A percentile compares a stretch with the other conserved stretches of the same genome.
These are phyloP conservation scores for Agrochola circellaris DNA, from an alignment of 2,888 invertebrate species.

Conservation along the genomic window DNA sequence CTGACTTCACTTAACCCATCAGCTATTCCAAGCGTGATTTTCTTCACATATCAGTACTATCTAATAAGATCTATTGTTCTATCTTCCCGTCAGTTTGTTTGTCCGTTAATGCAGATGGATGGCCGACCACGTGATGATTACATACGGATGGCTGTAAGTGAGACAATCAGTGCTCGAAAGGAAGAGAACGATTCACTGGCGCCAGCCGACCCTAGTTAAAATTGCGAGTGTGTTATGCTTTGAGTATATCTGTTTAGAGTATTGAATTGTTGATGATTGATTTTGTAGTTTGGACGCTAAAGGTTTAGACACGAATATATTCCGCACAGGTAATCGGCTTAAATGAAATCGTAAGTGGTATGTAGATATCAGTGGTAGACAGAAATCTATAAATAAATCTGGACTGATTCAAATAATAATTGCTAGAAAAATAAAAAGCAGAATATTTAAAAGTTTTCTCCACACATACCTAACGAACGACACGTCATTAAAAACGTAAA, in stretches of 20 bases:
- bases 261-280: background rate
- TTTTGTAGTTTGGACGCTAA: background rate
- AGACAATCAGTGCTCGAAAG: constrained; percentile 65
- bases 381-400: background rate
- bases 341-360: background rate
- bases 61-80: constrained; percentile 55
- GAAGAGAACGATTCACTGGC: constrained; percentile 63
- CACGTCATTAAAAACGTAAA: background rate
- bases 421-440: background rate
- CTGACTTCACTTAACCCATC: constrained; percentile 19
- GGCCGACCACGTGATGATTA: constrained; percentile 59
- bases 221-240: constrained; percentile 27
- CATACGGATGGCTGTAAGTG: constrained; percentile 63
- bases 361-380: background rate
- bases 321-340: background rate
- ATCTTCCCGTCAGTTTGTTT: constrained; percentile 65
- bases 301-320: background rate
- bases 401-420: background rate
- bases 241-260: background rate
- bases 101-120: constrained; percentile 66
- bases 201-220: constrained; percentile 55
- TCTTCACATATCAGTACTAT: constrained; percentile 39
- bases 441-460: background rate
- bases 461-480: background rate
- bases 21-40: constrained; percentile 48